Base-by-base conservation (phyloP, 2,888 invertebrate genomes). In the Caenorhabditis parvicauda region DNA sequence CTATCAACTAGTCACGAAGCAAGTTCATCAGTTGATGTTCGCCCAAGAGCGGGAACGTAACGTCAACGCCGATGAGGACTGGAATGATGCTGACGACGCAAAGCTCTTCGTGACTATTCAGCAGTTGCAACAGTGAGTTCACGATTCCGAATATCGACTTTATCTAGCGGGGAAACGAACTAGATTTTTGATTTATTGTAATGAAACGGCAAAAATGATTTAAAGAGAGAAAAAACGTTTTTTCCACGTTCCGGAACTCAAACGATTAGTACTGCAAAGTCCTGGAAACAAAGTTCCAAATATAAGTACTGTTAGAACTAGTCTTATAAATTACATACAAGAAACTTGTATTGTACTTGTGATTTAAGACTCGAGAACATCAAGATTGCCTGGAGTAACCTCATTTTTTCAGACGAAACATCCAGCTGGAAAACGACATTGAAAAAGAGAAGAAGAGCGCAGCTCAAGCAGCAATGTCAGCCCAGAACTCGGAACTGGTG, bases 361-460 rank as follows among this genome's bases (percentile, higher is more conserved):
- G n/a, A n/a, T n/a, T n/a, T n/a, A n/a, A 12, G 35, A 12, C 35
- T 12, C 35, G 35, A 12, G 9, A 12, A 32, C 35, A 12, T n/a
- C n/a, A 32, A 12, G 9, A 12, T 32, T 32, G 14, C n/a, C 35
- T 32, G 35, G 9, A 12, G 35, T n/a, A n/a, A 19, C 21, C 5
- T n/a, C 28, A 41, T 21, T 22, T 28, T 43, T 59, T 19, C 39
- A 54, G 68, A 37, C 50, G 64, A 17, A 70, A 70, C 28, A 53
- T 64, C 14, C 61, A 70, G 35, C 52, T 70, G 32, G 69, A 70
- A 32, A 57, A 61, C 2, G 69, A 70, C 32, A 57, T 70, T 17
- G 66, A 61, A 38, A 51, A 54, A 14, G 69, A 61, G 7, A 56
- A 58, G 17, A 50, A 59, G 0, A 52, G 48, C 28, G 66, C 66